Conservation (phyloP, 2,888 invertebrate species). For the Drosophila maculinotata region DNA sequence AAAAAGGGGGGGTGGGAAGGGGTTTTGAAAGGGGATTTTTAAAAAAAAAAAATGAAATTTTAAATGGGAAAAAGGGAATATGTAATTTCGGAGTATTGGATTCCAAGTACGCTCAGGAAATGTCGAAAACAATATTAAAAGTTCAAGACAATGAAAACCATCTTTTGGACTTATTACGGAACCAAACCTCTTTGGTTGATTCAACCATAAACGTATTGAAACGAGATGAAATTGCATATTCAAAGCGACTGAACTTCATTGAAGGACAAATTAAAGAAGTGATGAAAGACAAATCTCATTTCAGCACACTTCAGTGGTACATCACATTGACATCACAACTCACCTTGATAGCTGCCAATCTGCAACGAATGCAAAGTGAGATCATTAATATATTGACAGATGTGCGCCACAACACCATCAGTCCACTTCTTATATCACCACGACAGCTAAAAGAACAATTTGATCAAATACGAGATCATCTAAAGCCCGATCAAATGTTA, state of each 20-base stretch:
- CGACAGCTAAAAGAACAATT: background rate
- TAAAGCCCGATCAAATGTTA: background rate
- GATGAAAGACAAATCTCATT: background rate
- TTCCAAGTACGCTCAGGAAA: background rate
- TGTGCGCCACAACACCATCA: background rate
- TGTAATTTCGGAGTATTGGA: conserved; percentile 9
- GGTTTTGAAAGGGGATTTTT: no score
- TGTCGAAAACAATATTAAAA: background rate
- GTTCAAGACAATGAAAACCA: no score
- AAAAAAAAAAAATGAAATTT: no score
- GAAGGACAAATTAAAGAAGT: background rate
- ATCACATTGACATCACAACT: background rate
- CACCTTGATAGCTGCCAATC: background rate
- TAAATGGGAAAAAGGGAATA: no score
- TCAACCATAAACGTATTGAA: background rate
- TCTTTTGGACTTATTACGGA: no score
- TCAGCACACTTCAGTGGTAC: background rate
- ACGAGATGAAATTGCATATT: background rate
- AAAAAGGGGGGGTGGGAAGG: no score
- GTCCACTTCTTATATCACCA: background rate
- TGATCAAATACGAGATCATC: background rate
- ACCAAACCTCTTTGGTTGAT: no score
- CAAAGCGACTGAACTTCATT: background rate
- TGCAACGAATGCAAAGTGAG: background rate
- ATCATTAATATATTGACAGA: background rate